Evolutionary conservation across 1,140 invertebrate genomes (phyloP), one percentile per base, ranked within the genome.

Genomic region (Caenorhabditis briggsae): DNA sequence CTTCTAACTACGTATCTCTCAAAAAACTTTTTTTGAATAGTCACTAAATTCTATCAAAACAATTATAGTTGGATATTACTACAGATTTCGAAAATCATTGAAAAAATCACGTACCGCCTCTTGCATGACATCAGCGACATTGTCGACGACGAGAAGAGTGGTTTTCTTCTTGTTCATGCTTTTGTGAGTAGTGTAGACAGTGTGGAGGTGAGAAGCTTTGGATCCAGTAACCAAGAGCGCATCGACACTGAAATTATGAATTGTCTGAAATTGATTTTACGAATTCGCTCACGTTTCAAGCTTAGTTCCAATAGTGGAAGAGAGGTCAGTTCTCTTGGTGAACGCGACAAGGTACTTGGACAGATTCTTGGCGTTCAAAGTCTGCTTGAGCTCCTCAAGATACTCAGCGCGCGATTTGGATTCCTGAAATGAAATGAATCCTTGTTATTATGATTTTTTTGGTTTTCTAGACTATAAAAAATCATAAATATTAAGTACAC

Each of bases 341-440:
- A 92, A 92, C n/a, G 87, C 90, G 55, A 86, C 89, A n/a, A 92
- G 65, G 61, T 92, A 92, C 86, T 92, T 92, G 90, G 89, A 89
- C 84, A 97, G 94, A 93, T 97, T 97, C 91, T 95, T 95, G 46
- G 95, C 94, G 93, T 97, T 97, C 84, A 97, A 95, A 83, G 95
- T 95, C n/a, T 92, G 93, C 88, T 95, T 95, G 83, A 97, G 94
- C 55, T 95, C 94, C 65, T 95, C 95, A 86, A 96, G 94, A 93
- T 96, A 97, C 89, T 95, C 95, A 84, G 94, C 93, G 88, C 96
- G 95, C 48, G 70, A 78, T 78, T 78, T 78, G 18, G 70, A 78
- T n/a, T 78, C 70, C 70, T 78, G 70, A 78, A 78, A 78, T 7
- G 0, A 61, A 8, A 61, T 25, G 3, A 33, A 33, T 33, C 33